Evolutionary conservation across 2,888 invertebrate species (phyloP), one percentile per base, ranked within the genome.

Genomic region (Dryobotodes eremita): DNA sequence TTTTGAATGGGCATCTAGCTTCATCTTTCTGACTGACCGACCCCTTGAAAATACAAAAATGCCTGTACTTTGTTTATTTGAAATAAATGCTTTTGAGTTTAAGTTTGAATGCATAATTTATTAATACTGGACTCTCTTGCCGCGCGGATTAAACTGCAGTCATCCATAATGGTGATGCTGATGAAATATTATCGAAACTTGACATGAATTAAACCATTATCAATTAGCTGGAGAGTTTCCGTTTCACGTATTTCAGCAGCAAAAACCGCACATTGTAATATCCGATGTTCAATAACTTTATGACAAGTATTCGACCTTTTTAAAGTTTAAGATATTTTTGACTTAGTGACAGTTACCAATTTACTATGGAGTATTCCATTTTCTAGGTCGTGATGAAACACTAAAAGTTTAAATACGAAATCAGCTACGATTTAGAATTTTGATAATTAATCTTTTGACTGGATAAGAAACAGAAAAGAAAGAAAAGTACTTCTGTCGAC

Each of bases 141-240:
- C 31, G n/a, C 31, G 6, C 0, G 17, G n/a, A 42, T 65, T 65
- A 0, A 66, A 3, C 26, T 66, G 26, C 7, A 48, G 6, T 10
- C 42, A 42, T 13, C 13, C 20, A 42, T 59, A n/a, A 46, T 26
- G 46, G 57, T 71, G 7, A 42, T 20, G 42, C 20, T 23, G 53
- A 55, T 31, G 46, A 74, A 61, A 53, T 46, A 46, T 76, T 64
- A 10, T n/a, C 7, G 46, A 78, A 62, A 36, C 17, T 2, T 26
- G 20, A 64, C 1, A 5, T 6, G 6, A 31, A 48, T 48, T 13
- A 50, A 42, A 31, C n/a, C 26, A 20, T 61, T 59, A 42, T 55
- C 17, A 55, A 31, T 62, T 62, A 23, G 26, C 15, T 55, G 31
- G 11, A 48, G 48, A 62, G 13, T 48, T 70, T 48, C 26, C 36